Conservation (phyloP, 2,797 vertebrate genomes). For the Falco peregrinus region DNA sequence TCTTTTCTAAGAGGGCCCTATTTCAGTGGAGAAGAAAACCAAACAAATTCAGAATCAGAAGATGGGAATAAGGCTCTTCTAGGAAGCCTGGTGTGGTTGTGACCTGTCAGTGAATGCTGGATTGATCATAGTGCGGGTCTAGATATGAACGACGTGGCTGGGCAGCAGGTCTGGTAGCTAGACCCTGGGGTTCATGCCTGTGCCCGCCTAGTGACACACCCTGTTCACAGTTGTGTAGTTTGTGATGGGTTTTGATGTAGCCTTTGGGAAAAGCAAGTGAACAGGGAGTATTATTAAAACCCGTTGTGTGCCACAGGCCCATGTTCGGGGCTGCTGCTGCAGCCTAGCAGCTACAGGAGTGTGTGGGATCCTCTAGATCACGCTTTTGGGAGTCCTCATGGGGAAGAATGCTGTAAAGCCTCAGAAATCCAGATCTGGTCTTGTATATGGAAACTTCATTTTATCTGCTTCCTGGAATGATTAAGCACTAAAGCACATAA, state of each 20-base stretch:
- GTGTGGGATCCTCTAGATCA: neutral
- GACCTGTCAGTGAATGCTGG: neutral
- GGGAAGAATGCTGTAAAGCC: neutral
- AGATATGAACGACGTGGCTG: neutral
- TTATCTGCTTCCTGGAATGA: neutral
- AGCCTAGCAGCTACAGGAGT: neutral
- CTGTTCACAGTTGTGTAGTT: neutral
- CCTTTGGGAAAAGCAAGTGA: neutral
- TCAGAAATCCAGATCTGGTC: neutral
- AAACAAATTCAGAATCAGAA: neutral
- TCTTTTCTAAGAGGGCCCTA: no score
- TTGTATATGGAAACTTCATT: accelerated
- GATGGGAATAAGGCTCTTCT: neutral
- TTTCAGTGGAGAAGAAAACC: neutral
- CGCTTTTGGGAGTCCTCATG: neutral
- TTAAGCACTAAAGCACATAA: neutral
- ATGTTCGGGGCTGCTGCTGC: neutral
- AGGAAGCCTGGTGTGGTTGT: neutral
- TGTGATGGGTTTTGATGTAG: neutral
- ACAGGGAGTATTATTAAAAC: neutral
- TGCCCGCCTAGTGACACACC: neutral
- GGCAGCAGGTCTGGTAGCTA: neutral
- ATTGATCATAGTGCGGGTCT: neutral
- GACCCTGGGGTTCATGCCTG: neutral
- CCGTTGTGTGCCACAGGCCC: neutral